Evolutionary conservation across 2,113 vertebrate genomes (phyloP), one percentile per base, ranked within the genome.

Genomic region (Alosa alosa): DNA sequence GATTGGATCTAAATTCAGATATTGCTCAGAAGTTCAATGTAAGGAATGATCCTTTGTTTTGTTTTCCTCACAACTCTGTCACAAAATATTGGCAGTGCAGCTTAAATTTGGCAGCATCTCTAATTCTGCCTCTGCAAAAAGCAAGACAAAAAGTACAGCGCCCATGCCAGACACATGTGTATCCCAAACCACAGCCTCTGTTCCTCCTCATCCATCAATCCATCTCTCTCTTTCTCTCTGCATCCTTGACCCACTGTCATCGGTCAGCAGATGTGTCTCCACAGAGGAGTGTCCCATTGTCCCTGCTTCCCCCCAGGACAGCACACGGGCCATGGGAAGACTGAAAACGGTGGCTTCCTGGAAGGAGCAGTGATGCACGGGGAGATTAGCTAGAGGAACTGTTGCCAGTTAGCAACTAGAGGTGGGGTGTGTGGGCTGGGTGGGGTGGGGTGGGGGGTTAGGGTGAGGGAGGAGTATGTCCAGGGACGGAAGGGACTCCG

Each of bases 401-500:
- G 88, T 89, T 88, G 86, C 86, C 86, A 52, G 84, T 88, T 78
- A 86, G 84, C 88, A 91, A 89, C 84, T 89, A 87, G 88, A 88
- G 82, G 82, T 86, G 45, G 83, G 60, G 46, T 57, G 55, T 57
- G 55, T 57, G 55, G 41, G 41, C 2, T 57, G 55, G 15, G 55
- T 57, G 55, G 55, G 89, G 83, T 86, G 87, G 86, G 87, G 81
- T 90, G 50, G 64, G 52, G 45, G 85, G 72, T 31, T 6, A 44
- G 15, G 64, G 78, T 25, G 68, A 57, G 17, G 78, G 52, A 72
- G 68, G 87, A 36, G 86, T 87, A 90, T 86, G 88, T 90, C 86
- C 87, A 88, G 88, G 88, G 90, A 91, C 82, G 87, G 90, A 93
- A 92, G 88, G 87, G 92, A 89, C 92, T 90, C 86, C 82, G 75